These are phyloP conservation scores for Chionomys nivalis DNA, from an alignment of 2,113 vertebrate genomes.

Conservation along the genomic window DNA sequence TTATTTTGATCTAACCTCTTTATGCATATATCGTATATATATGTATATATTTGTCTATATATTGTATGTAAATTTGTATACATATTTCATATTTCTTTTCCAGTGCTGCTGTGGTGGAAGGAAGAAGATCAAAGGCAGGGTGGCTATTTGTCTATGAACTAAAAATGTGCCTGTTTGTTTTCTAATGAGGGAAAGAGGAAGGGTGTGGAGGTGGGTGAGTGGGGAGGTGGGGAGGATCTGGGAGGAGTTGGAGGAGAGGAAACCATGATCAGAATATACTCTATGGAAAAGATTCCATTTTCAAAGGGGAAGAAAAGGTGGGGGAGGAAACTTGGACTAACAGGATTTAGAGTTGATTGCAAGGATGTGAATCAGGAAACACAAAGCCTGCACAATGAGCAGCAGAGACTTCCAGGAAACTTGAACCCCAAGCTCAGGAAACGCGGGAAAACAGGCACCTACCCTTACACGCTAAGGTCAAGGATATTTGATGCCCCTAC, in stretches of 20 bases:
- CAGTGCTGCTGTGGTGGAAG: not conserved
- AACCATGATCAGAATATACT: not conserved
- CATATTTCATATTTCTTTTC: too few species aligned
- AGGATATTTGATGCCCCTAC: conserved; percentile 46
- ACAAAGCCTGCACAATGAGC: not conserved
- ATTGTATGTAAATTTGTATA: too few species aligned
- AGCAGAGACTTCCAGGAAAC: conserved; percentile 27
- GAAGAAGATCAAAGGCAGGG: not conserved
- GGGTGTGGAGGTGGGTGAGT: not conserved
- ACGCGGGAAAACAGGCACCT: conserved; percentile 38
- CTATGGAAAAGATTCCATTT: not conserved
- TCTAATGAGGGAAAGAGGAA: not conserved
- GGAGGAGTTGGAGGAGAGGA: not conserved
- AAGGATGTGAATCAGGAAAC: not conserved
- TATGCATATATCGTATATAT: not conserved
- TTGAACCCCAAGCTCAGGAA: conserved; percentile 2
- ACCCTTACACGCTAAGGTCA: conserved; percentile 48
- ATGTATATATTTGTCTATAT: too few species aligned
- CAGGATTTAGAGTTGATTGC: conserved; percentile 33
- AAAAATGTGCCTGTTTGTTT: not conserved
- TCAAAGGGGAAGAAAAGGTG: not conserved
- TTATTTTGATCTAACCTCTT: not conserved
- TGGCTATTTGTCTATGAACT: not conserved
- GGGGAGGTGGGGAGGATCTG: not conserved
- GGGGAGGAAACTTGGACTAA: not conserved